A percentile compares a stretch with the other conserved stretches of the same genome.
phyloP scores from a whole-genome alignment of 2,113 vertebrate genomes.

The Murina feae region DNA sequence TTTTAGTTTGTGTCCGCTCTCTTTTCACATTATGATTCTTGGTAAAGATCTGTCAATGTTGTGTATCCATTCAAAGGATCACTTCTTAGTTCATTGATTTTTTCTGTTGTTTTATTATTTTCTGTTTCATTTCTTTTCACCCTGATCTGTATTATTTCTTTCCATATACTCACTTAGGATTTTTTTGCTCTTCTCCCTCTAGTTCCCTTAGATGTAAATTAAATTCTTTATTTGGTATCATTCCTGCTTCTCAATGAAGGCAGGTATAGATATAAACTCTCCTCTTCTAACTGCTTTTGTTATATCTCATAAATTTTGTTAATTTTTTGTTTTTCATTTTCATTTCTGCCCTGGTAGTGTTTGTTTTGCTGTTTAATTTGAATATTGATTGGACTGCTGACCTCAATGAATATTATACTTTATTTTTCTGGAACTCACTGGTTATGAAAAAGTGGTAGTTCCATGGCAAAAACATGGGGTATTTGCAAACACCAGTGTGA shows the following conservation, averaged over 20 bases:
- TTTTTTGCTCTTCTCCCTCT: not conserved
- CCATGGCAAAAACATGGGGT: not conserved
- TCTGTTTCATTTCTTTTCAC: too few species aligned
- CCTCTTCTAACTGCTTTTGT: not conserved
- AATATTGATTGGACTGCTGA: not conserved
- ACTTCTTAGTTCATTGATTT: not conserved
- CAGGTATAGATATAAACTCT: not conserved
- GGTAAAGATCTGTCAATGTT: not conserved
- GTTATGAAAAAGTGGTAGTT: not conserved
- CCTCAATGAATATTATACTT: not conserved
- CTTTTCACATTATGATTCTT: not conserved
- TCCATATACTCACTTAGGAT: too few species aligned
- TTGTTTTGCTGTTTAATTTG: not conserved
- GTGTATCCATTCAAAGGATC: not conserved
- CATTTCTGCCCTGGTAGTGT: not conserved
- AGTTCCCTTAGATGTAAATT: not conserved
- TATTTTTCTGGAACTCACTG: not conserved
- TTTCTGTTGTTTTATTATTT: too few species aligned
- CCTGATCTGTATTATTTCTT: too few species aligned
- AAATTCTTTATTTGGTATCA: not conserved
- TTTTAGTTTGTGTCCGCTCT: not conserved
- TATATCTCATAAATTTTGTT: not conserved
- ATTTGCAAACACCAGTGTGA: not conserved
- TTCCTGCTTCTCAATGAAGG: not conserved
- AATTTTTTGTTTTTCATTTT: not conserved